Conservation (phyloP, 2,113 vertebrate species). For the Ardeotis arabs region DNA sequence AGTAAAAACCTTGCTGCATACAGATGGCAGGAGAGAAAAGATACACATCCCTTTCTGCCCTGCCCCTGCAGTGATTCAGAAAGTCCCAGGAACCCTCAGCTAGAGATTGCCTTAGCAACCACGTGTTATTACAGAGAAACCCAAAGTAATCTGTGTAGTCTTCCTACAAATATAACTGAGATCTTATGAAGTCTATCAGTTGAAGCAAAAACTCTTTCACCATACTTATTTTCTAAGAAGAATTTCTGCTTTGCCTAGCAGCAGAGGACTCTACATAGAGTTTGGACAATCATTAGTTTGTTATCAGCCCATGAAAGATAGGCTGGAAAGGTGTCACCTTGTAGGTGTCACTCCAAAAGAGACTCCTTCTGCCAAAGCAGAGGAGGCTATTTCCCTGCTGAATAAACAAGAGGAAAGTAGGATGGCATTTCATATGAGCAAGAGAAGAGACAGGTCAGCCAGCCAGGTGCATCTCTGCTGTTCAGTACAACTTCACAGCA, state of each 20-base stretch:
- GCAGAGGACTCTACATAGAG: not conserved
- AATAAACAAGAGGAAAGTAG: not conserved
- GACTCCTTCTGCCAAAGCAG: not conserved
- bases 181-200: not conserved
- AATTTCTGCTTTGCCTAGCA: not conserved
- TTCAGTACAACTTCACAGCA: not conserved
- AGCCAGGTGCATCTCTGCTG: rapidly evolving
- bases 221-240: not conserved
- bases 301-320: not conserved
- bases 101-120: not conserved
- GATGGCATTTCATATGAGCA: not conserved
- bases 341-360: not conserved
- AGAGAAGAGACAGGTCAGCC: not conserved
- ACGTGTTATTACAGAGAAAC: not conserved
- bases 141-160: not conserved
- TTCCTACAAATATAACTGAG: not conserved
- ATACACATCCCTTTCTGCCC: not conserved
- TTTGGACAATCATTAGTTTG: not conserved
- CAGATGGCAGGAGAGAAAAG: not conserved
- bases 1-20: not conserved
- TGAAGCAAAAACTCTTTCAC: not conserved
- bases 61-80: not conserved
- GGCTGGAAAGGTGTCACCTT: not conserved
- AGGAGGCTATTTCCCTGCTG: not conserved
- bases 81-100: not conserved